phyloP scores from a whole-genome alignment of 2,888 invertebrate genomes.

The Diarsia rubi region DNA sequence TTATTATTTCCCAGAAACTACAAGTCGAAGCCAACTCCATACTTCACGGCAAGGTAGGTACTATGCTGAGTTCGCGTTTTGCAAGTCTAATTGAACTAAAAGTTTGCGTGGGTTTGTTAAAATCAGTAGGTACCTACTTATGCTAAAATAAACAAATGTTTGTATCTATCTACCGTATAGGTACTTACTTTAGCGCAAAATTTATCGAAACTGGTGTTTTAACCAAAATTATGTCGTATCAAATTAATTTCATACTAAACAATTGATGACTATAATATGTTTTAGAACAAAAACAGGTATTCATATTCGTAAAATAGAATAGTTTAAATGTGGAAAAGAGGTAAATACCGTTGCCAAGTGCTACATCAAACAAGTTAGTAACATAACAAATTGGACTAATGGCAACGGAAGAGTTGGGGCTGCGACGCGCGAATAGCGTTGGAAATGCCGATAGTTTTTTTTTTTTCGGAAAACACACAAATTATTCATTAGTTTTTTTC shows the following conservation, averaged over 20 bases:
- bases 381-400: slow-evolving; percentile 13
- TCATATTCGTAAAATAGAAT: slow-evolving; percentile 1
- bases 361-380: slow-evolving; percentile 22
- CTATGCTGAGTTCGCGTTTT: slow-evolving; percentile 8
- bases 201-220: neutral
- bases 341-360: slow-evolving; percentile 20
- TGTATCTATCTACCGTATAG: neutral
- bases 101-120: slow-evolving; percentile 6
- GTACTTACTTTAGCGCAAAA: neutral
- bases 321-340: slow-evolving; percentile 2
- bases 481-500: too few species aligned
- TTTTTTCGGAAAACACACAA: too few species aligned
- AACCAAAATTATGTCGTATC: neutral
- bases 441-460: too few species aligned
- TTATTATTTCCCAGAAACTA: neutral
- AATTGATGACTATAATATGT: neutral
- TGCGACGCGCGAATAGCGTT: slow-evolving; percentile 1
- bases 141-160: slow-evolving; percentile 4
- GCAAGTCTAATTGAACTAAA: slow-evolving; percentile 7
- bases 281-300: neutral
- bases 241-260: neutral
- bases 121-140: neutral
- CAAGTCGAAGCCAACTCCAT: neutral
- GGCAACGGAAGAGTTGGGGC: neutral
- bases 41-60: neutral